Conservation (phyloP, 2,797 vertebrate genomes). For the Triplophysa yarkandensis region DNA sequence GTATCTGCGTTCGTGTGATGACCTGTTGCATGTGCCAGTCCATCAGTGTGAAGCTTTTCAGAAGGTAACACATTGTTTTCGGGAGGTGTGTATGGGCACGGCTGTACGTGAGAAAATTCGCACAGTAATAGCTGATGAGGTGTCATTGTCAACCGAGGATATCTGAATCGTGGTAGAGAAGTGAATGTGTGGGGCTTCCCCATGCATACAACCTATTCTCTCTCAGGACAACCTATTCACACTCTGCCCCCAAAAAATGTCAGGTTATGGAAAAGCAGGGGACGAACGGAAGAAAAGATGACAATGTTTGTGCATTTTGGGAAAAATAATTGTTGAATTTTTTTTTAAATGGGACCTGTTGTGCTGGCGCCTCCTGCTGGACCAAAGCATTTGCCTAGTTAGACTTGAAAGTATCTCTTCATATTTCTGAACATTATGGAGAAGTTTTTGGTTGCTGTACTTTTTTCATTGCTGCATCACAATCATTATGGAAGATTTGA, state of each 20-base stretch:
- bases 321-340: slow-evolving; percentile 8
- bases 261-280: slow-evolving; percentile 38
- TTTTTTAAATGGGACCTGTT: neutral
- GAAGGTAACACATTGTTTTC: slow-evolving; percentile 7
- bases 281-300: slow-evolving; percentile 11
- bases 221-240: slow-evolving; percentile 2
- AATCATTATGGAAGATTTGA: neutral
- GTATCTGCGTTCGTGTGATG: slow-evolving; percentile 15
- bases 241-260: slow-evolving; percentile 14
- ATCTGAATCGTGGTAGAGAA: slow-evolving; percentile 35
- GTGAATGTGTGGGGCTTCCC: slow-evolving; percentile 30
- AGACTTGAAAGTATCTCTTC: no score
- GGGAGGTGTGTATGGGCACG: slow-evolving; percentile 26
- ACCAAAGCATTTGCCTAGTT: neutral
- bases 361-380: slow-evolving; percentile 46
- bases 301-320: slow-evolving; percentile 39
- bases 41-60: neutral
- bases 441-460: neutral
- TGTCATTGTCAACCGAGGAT: slow-evolving; percentile 9
- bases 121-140: neutral
- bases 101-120: neutral
- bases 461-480: neutral
- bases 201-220: neutral
- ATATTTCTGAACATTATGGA: neutral
- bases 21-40: neutral